Evolutionary conservation across 2,888 invertebrate species (phyloP), one percentile per base, ranked within the genome.

Genomic region (Euspilapteryx auroguttella): DNA sequence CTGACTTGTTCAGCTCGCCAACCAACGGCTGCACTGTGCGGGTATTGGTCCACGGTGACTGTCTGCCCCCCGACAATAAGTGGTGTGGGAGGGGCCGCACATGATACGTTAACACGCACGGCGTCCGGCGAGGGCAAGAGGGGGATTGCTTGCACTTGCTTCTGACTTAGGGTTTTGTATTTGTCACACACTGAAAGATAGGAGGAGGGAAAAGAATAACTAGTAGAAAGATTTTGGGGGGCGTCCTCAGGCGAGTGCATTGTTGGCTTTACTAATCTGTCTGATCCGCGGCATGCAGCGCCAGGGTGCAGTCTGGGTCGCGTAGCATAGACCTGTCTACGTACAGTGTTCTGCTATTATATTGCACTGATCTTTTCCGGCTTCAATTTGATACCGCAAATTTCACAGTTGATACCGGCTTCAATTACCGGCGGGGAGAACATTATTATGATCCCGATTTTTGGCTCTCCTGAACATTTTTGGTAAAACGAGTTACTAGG

Each of bases 41-140:
- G 83, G 43, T 81, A 83, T 47, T 83, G 81, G 29, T 68, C 64
- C 9, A 79, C 63, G 13, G 41, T 45, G 2, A 79, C 78, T 3
- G 78, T 66, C 22, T 55, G 55, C 0, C 83, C 83, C 0, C 82
- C 82, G 6, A 82, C 78, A 24, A 83, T 78, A 7, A 82, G 53
- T 0, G 79, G 77, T 1, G 78, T 51, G 3, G 64, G 55, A 3
- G 75, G 69, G 0, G 63, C 53, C 37, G 82, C 82, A 13, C 68
- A 61, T 0, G 73, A 57, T 10, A 80, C 64, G 39, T 69, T 68
- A 1, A 80, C 47, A 9, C 51, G 59, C 13, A 77, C 61, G 0
- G 77, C 65, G 14, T 66, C 55, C 0, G 78, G 64, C 1, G 75
- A 54, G 0, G 78, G 73, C 0, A 79, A 40, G 2, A 83, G 49